Evolutionary conservation across 2,888 invertebrate species (phyloP).

Genomic region (Podabrus alpinus): DNA sequence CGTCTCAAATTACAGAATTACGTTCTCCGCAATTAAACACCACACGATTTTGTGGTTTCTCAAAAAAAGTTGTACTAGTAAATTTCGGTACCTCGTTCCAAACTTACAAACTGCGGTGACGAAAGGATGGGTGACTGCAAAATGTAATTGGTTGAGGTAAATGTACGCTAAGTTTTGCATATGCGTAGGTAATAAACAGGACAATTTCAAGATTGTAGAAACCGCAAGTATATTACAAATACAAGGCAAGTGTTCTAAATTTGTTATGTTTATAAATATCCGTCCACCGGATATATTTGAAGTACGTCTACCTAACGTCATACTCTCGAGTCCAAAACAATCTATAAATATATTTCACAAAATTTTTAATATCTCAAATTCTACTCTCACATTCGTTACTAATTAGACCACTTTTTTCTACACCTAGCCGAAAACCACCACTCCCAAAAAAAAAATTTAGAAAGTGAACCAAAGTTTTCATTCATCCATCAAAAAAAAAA

Average conservation of each 20-base stretch:
- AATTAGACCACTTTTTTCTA: neutral
- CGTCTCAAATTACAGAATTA: neutral
- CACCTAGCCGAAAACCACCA: neutral
- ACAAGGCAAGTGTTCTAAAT: conserved; percentile 50
- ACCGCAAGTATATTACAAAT: conserved; percentile 38
- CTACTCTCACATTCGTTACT: conserved; percentile 1
- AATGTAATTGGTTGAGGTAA: conserved; percentile 9
- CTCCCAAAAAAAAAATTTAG: conserved; percentile 21
- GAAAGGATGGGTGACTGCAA: neutral
- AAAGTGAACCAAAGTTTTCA: conserved; percentile 14
- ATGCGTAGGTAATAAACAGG: conserved; percentile 11
- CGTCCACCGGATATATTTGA: conserved; percentile 52
- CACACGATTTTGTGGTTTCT: neutral
- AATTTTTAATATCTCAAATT: conserved; percentile 31
- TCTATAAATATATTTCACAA: conserved; percentile 49
- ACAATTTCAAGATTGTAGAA: conserved; percentile 34
- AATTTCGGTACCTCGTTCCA: neutral
- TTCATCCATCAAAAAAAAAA: conserved; percentile 4
- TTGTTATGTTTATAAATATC: conserved; percentile 50
- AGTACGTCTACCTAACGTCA: conserved; percentile 52
- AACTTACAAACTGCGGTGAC: neutral
- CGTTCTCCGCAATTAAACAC: neutral
- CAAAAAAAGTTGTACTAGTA: neutral
- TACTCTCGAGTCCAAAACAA: conserved; percentile 49
- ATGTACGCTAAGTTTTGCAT: conserved; percentile 20